These are phyloP conservation scores for Littorina saxatilis DNA, from an alignment of 1,140 invertebrate genomes.

Conservation along the genomic window DNA sequence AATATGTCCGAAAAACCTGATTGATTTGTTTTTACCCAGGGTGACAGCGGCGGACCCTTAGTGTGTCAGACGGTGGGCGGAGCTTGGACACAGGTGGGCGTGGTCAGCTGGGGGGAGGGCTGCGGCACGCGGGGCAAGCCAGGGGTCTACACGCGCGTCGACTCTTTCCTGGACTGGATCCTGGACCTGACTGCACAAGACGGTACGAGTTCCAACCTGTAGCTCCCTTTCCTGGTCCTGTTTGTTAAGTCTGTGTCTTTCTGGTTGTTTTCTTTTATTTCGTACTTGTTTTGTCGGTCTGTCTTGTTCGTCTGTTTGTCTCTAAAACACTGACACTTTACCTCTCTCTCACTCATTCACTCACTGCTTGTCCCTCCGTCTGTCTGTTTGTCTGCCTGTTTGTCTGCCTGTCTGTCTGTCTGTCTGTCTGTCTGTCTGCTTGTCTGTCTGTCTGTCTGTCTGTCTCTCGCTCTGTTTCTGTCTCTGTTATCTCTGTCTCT, in stretches of 20 bases:
- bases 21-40: too few relatives aligned
- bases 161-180: constrained; percentile 88
- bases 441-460: constrained; percentile 1
- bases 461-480: background rate
- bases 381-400: background rate
- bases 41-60: constrained; percentile 84
- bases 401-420: background rate
- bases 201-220: constrained; percentile 28
- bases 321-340: too few relatives aligned
- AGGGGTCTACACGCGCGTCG: constrained; percentile 89
- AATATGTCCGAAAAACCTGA: too few relatives aligned
- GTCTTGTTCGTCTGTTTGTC: background rate
- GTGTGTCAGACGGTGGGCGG: constrained; percentile 77
- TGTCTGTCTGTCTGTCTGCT: background rate
- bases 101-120: constrained; percentile 93
- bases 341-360: too few relatives aligned
- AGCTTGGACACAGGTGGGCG: constrained; percentile 78
- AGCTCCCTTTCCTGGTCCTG: background rate
- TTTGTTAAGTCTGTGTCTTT: background rate
- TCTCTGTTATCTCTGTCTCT: background rate
- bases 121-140: constrained; percentile 94
- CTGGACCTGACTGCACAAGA: constrained; percentile 28
- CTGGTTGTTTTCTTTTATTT: too few relatives aligned
- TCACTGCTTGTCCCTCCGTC: background rate
- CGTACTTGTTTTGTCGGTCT: too few relatives aligned